Conservation (phyloP, 2,797 vertebrate genomes). For the Notolepis coatsorum region DNA sequence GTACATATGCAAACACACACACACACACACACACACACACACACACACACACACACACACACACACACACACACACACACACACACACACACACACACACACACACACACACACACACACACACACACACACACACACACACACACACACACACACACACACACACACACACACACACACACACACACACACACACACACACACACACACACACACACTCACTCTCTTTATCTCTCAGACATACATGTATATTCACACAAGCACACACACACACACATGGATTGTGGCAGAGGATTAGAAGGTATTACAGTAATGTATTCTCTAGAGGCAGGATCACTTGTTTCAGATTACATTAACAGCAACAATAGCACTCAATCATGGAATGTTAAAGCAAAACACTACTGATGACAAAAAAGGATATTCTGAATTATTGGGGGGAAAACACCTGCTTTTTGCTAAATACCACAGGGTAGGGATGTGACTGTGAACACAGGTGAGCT, state of each 20-base stretch:
- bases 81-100: not conserved
- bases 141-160: not conserved
- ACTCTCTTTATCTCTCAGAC: not conserved
- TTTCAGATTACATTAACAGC: slow-evolving; percentile 13
- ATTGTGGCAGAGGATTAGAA: slow-evolving; percentile 47
- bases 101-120: not conserved
- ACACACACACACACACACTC: not conserved
- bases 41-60: not conserved
- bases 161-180: not conserved
- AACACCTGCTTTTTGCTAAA: too few relatives aligned
- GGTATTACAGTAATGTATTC: slow-evolving; percentile 36
- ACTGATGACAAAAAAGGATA: too few relatives aligned
- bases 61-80: not conserved
- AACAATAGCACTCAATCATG: too few relatives aligned
- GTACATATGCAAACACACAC: not conserved
- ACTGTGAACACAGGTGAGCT: too few relatives aligned
- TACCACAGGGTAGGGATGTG: too few relatives aligned
- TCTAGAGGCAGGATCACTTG: slow-evolving; percentile 40
- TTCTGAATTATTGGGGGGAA: too few relatives aligned
- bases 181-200: not conserved
- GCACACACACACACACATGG: slow-evolving; percentile 1
- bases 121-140: slow-evolving; percentile 7
- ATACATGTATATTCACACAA: not conserved
- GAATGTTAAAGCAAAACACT: too few relatives aligned
- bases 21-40: slow-evolving; percentile 13